These are phyloP conservation scores for Pogonocherus hispidulus DNA, from an alignment of 2,888 invertebrate species.

Conservation along the genomic window DNA sequence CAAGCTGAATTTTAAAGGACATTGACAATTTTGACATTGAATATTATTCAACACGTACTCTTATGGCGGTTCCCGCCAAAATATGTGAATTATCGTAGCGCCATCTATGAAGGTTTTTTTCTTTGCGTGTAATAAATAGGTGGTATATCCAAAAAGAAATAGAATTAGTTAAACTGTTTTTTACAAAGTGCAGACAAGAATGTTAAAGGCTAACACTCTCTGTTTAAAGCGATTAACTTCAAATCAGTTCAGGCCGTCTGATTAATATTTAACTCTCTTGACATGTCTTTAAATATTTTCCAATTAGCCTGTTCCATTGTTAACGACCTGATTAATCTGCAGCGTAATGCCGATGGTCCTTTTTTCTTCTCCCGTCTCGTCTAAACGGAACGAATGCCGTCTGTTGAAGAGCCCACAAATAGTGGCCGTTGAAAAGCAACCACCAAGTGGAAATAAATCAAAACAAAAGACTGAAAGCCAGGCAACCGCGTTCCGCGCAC, in stretches of 20 bases:
- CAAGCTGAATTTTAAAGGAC: no score
- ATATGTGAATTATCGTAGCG: no score
- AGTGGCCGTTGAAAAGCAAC: slow-evolving; percentile 22
- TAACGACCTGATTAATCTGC: slow-evolving; percentile 19
- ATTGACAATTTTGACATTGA: no score
- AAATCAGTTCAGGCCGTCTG: not conserved
- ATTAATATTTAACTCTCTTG: slow-evolving; percentile 9
- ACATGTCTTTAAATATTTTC: slow-evolving; percentile 19
- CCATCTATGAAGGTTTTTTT: no score
- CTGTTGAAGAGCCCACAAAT: slow-evolving; percentile 9
- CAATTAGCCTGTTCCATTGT: slow-evolving; percentile 21
- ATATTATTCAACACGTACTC: no score
- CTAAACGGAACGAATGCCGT: not conserved
- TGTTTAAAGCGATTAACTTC: not conserved
- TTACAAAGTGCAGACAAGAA: not conserved
- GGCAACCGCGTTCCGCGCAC: slow-evolving; percentile 2
- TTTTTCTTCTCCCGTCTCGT: not conserved
- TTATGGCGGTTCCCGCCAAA: no score
- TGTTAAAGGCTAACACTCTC: not conserved
- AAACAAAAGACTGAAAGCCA: slow-evolving; percentile 25
- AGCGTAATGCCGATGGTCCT: slow-evolving; percentile 21
- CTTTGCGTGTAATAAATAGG: no score
- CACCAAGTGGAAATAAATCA: slow-evolving; percentile 31
- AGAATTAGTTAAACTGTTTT: no score
- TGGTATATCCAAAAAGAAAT: no score